phyloP scores from a whole-genome alignment of 2,797 vertebrate genomes.

The Poeciliopsis gracilis region DNA sequence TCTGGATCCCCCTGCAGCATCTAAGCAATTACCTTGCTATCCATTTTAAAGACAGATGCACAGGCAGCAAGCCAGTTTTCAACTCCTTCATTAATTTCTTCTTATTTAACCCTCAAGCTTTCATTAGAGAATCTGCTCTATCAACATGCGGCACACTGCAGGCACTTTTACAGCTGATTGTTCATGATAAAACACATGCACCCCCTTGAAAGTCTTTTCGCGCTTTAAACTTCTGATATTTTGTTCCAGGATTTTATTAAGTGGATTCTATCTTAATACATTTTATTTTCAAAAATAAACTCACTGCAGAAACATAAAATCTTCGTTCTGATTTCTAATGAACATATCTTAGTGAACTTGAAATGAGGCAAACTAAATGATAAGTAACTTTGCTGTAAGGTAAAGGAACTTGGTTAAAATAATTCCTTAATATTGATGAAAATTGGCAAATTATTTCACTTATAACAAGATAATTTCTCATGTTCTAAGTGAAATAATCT shows the following conservation, averaged over 20 bases:
- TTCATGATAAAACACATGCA: slow-evolving; percentile 3
- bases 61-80: slow-evolving; percentile 21
- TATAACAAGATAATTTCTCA: too few relatives aligned
- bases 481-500: too few relatives aligned
- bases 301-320: too few relatives aligned
- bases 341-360: too few relatives aligned
- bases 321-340: too few relatives aligned
- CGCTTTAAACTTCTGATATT: background rate
- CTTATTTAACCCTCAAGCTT: slow-evolving; percentile 36
- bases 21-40: slow-evolving; percentile 42
- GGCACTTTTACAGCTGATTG: slow-evolving; percentile 10
- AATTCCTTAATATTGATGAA: too few relatives aligned
- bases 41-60: slow-evolving; percentile 48
- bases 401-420: too few relatives aligned
- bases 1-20: slow-evolving; percentile 35
- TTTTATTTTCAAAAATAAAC: background rate
- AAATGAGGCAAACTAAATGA: too few relatives aligned
- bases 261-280: background rate
- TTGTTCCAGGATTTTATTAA: background rate
- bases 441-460: too few relatives aligned
- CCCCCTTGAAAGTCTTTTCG: background rate
- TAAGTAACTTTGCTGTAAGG: too few relatives aligned
- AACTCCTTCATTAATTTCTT: slow-evolving; percentile 32
- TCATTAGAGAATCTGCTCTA: slow-evolving; percentile 25
- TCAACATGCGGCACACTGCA: slow-evolving; percentile 9